phyloP scores from a whole-genome alignment of 2,888 invertebrate species.

The Catocala sponsa region DNA sequence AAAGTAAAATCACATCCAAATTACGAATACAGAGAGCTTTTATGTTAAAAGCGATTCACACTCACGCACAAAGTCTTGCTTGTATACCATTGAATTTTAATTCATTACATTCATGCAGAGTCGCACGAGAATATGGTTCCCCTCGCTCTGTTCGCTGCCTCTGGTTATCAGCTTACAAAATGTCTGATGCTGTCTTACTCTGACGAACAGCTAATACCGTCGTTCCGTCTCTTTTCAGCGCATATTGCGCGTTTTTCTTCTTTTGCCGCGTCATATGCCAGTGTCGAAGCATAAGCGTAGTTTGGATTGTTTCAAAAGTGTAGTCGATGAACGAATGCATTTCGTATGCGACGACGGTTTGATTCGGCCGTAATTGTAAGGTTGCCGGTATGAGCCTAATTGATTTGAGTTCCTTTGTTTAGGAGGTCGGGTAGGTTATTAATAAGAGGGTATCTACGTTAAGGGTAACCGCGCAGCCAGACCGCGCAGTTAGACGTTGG shows the following conservation, averaged over 20 bases:
- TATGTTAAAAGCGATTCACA: slow-evolving; percentile 69
- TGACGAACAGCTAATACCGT: slow-evolving; percentile 71
- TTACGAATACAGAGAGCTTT: slow-evolving; percentile 61
- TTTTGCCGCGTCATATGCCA: slow-evolving; percentile 86
- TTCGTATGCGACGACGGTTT: slow-evolving; percentile 51
- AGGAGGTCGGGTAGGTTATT: slow-evolving; percentile 76
- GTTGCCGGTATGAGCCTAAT: slow-evolving; percentile 70
- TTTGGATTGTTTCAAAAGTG: slow-evolving; percentile 72
- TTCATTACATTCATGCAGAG: slow-evolving; percentile 86
- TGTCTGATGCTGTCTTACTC: slow-evolving; percentile 80
- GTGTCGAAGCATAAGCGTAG: slow-evolving; percentile 76
- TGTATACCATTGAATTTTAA: slow-evolving; percentile 83
- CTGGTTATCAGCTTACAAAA: slow-evolving; percentile 88
- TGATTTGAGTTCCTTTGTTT: slow-evolving; percentile 83
- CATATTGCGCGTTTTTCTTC: slow-evolving; percentile 87
- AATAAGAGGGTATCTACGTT: slow-evolving; percentile 74
- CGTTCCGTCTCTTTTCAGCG: slow-evolving; percentile 77
- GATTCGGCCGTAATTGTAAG: slow-evolving; percentile 52
- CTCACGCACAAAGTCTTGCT: slow-evolving; percentile 69
- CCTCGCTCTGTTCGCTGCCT: slow-evolving; percentile 84
- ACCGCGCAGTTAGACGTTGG: slow-evolving; percentile 78
- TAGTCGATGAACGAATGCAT: slow-evolving; percentile 62
- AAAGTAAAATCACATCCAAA: slow-evolving; percentile 32
- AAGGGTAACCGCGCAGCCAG: slow-evolving; percentile 78
- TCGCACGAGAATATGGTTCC: slow-evolving; percentile 86